phyloP scores from a whole-genome alignment of 1,140 invertebrate genomes.

The Ephestia elutella region DNA sequence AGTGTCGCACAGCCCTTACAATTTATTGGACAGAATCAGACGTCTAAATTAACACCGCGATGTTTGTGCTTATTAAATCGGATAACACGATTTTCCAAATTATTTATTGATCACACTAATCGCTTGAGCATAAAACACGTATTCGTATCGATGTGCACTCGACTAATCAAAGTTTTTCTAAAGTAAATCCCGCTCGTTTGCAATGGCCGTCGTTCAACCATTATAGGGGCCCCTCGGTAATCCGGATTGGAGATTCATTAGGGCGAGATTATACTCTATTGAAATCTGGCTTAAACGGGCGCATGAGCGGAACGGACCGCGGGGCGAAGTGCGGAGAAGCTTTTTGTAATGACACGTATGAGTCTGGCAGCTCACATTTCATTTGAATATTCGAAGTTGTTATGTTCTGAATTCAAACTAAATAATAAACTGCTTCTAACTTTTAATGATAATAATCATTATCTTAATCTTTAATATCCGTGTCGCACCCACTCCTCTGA shows the following conservation, averaged over 20 bases:
- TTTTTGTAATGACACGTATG: slow-evolving; percentile 4
- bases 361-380: neutral
- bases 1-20: slow-evolving; percentile 56
- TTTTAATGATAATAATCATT: too few species aligned
- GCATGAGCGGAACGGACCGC: slow-evolving; percentile 29
- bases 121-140: neutral
- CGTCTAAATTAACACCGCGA: slow-evolving; percentile 41
- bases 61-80: slow-evolving; percentile 18
- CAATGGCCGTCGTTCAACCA: slow-evolving; percentile 46
- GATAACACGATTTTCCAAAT: neutral
- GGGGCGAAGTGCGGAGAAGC: neutral
- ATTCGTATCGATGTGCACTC: slow-evolving; percentile 16
- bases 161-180: slow-evolving; percentile 65
- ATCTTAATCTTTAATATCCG: too few species aligned
- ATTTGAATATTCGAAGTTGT: neutral
- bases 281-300: slow-evolving; percentile 70
- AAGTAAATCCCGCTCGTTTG: slow-evolving; percentile 53
- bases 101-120: neutral
- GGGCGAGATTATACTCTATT: slow-evolving; percentile 75
- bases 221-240: slow-evolving; percentile 59
- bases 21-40: slow-evolving; percentile 67
- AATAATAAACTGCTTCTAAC: too few species aligned
- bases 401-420: too few species aligned
- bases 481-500: too few species aligned
- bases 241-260: slow-evolving; percentile 75